Percentiles rank a stretch among this genome's conserved stretches.
phyloP scores from a whole-genome alignment of 2,888 invertebrate species.

The Diarsia rubi region DNA sequence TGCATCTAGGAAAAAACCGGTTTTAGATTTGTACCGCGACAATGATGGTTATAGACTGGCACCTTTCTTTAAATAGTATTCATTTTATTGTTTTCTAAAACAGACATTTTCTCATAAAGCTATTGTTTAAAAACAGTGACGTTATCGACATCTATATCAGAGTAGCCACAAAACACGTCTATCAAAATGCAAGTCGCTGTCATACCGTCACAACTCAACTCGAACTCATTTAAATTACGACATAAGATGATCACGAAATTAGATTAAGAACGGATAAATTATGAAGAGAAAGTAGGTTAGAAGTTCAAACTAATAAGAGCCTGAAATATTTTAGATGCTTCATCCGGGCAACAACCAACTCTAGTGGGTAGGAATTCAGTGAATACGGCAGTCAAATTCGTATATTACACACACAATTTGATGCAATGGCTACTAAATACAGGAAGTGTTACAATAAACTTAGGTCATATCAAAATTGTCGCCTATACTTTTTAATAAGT shows the following conservation, averaged over 20 bases:
- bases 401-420: neutral
- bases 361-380: neutral
- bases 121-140: neutral
- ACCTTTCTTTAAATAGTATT: neutral
- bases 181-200: constrained; percentile 22
- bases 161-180: neutral
- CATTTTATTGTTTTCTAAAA: neutral
- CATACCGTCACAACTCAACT: neutral
- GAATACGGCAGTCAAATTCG: no score
- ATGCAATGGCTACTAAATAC: neutral
- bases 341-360: neutral
- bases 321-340: neutral
- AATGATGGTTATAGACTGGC: neutral
- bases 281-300: neutral
- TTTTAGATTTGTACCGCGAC: neutral
- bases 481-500: neutral
- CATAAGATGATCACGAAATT: neutral
- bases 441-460: constrained; percentile 21
- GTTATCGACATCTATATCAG: constrained; percentile 14
- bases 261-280: neutral
- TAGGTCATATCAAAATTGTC: constrained; percentile 6
- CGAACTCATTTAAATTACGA: neutral
- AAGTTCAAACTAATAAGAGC: neutral
- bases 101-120: neutral
- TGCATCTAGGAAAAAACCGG: neutral